Evolutionary conservation across 92 coral and sea anemone genomes (phyloP).

Genomic region (Virgularia gustaviana): DNA sequence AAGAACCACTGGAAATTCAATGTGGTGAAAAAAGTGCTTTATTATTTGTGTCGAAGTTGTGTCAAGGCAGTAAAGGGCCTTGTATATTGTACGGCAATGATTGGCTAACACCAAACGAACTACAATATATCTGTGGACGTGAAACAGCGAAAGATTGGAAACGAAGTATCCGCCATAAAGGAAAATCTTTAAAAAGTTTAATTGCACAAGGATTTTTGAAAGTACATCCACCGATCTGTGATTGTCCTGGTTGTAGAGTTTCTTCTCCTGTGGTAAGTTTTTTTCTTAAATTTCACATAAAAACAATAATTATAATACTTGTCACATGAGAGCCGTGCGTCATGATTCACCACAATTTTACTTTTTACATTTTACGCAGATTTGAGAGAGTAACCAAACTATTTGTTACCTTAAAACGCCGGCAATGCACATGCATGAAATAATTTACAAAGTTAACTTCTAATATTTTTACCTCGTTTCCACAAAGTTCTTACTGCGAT

Average conservation of each 20-base stretch:
- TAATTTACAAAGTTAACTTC: too few species aligned
- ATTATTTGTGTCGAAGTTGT: constrained; percentile 85
- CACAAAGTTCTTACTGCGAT: too few species aligned
- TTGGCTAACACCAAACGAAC: constrained; percentile 97
- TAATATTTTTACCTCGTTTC: too few species aligned
- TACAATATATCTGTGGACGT: constrained; percentile 95
- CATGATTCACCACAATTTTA: too few species aligned
- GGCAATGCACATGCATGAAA: too few species aligned
- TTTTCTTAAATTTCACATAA: too few species aligned
- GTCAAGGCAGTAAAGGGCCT: constrained; percentile 99
- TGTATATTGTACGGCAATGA: constrained; percentile 88
- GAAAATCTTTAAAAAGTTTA: constrained; percentile 92
- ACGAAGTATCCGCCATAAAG: constrained; percentile 91
- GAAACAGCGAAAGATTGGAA: constrained; percentile 99
- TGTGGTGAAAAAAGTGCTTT: constrained; percentile 96
- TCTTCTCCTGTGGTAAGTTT: constrained; percentile 97
- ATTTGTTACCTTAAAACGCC: too few species aligned
- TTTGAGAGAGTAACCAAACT: too few species aligned
- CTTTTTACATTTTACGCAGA: too few species aligned
- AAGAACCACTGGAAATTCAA: constrained; percentile 92
- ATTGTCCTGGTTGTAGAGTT: constrained; percentile 93
- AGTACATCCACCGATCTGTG: constrained; percentile 98
- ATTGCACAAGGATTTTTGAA: constrained; percentile 89
- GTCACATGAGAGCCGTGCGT: too few species aligned
- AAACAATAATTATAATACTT: too few species aligned